Base-by-base conservation (phyloP, 2,113 vertebrate species). In the Heptranchias perlo region DNA sequence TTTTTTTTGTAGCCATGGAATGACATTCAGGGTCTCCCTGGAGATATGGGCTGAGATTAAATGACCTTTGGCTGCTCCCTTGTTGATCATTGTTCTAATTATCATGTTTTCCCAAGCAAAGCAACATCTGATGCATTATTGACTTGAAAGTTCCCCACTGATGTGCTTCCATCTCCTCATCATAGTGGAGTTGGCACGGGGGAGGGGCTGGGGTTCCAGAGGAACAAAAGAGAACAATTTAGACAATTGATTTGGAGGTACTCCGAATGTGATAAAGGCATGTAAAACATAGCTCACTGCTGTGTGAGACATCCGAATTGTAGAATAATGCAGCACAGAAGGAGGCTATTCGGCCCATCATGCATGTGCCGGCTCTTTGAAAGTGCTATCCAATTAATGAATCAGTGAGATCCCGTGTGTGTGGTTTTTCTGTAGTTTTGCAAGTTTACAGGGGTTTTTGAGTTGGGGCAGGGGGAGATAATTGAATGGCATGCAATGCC, bases 81-180 rank as follows among this genome's bases (percentile, higher is more conserved):
- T 73, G 65, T 52, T 69, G 94, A 95, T 69, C 64, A 73, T 52
- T 69, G 62, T 23, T 69, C 25, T 58, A 47, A 95, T 95, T 67
- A 52, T 35, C 94, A 95, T 69, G 13, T 95, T 31, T 95, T 95
- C 64, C 91, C 64, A 95, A 91, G 65, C 65, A 49, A 47, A 95
- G 47, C 44, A 69, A 52, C 94, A 69, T 73, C 62, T 95, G 62
- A 94, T 47, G 39, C 16, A 47, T 67, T 65, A 39, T 94, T 94
- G 93, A 44, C 21, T 65, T 14, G 64, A 67, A 47, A 16, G 7
- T 61, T 65, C 35, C 39, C 58, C 14, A 28, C 54, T 39, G n/a
- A 10, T 93, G 13, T 62, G 58, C 61, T 2, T 93, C n/a, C 78
- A 82, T 82, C 35, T 39, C 35, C n/a, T 39, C 54, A 62, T 93